Evolutionary conservation across 2,888 invertebrate genomes (phyloP).

Genomic region (Nomada ruficornis): DNA sequence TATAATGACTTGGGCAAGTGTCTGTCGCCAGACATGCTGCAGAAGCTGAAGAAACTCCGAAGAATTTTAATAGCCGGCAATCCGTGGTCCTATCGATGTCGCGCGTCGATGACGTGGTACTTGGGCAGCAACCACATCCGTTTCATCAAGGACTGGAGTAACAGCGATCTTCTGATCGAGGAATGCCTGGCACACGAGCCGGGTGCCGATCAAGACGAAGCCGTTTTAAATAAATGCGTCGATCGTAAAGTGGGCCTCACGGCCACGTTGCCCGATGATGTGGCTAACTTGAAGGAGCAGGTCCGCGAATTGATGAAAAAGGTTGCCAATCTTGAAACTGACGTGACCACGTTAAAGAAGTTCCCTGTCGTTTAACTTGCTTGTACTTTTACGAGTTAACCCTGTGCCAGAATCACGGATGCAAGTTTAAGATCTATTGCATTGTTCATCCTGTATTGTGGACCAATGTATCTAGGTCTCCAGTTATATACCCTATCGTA

Average conservation of each 20-base stretch:
- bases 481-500: too few relatives aligned
- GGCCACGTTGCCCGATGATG: conserved; percentile 17
- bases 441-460: too few relatives aligned
- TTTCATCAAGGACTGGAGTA: conserved; percentile 54
- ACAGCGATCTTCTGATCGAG: conserved; percentile 55
- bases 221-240: conserved; percentile 45
- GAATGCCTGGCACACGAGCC: conserved; percentile 65
- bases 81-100: conserved; percentile 61
- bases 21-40: conserved; percentile 20
- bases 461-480: too few relatives aligned
- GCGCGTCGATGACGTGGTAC: conserved; percentile 54
- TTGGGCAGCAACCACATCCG: conserved; percentile 47
- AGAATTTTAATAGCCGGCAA: conserved; percentile 51
- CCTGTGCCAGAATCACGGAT: too few relatives aligned
- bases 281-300: conserved; percentile 33
- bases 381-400: too few relatives aligned
- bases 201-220: conserved; percentile 43
- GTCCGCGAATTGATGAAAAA: conserved; percentile 25
- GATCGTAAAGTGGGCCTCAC: conserved; percentile 36
- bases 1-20: conserved; percentile 50
- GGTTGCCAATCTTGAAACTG: conserved; percentile 21
- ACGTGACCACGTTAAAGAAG: conserved; percentile 31
- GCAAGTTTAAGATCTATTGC: too few relatives aligned
- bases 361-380: too few relatives aligned
- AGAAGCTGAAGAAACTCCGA: conserved; percentile 47